Conservation (phyloP, 2,113 vertebrate species). For the Pungitius pungitius region DNA sequence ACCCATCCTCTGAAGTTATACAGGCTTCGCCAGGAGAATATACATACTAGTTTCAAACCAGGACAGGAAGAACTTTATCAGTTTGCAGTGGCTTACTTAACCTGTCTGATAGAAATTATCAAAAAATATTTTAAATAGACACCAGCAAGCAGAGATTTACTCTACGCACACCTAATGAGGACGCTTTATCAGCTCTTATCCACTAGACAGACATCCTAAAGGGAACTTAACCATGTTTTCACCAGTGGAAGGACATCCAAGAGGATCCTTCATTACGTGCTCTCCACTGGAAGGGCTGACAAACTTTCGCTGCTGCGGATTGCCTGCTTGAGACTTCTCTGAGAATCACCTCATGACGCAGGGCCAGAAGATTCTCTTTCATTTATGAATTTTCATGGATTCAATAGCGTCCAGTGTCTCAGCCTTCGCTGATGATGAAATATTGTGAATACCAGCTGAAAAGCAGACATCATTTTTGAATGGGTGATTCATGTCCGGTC, state of each 20-base stretch:
- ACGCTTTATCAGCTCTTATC: neutral
- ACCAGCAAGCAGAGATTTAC: neutral
- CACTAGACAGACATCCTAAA: neutral
- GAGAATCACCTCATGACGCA: neutral
- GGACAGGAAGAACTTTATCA: neutral
- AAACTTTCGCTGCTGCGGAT: neutral
- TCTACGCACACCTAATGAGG: neutral
- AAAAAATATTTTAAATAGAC: neutral
- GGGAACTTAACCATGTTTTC: neutral
- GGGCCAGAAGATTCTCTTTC: neutral
- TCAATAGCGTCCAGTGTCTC: neutral
- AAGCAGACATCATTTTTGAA: neutral
- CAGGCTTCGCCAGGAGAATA: neutral
- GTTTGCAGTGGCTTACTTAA: neutral
- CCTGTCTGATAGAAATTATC: neutral
- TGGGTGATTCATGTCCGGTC: neutral
- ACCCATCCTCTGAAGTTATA: neutral
- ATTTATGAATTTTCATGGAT: neutral
- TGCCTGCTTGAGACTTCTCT: neutral
- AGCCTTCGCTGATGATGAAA: neutral
- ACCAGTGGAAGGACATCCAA: neutral
- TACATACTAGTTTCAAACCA: neutral
- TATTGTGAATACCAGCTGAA: neutral
- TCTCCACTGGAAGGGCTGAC: neutral
- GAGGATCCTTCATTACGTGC: neutral